These are phyloP conservation scores for Phainopepla nitens DNA, from an alignment of 2,113 vertebrate genomes.

Conservation along the genomic window DNA sequence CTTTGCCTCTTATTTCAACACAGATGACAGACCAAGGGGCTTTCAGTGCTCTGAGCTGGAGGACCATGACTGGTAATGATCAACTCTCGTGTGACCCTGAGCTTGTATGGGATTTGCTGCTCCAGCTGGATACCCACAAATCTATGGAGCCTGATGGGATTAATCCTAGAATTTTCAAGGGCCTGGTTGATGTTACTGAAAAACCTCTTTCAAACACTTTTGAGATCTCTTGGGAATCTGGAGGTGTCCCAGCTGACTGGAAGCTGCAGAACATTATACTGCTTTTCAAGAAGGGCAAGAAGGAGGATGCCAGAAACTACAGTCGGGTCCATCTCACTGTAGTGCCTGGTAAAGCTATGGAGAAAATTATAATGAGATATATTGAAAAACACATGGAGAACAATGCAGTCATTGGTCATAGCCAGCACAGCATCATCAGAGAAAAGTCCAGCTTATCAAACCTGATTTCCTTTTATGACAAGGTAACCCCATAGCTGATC, in stretches of 20 bases:
- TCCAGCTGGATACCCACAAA: not conserved
- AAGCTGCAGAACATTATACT: not conserved
- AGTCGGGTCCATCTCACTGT: not conserved
- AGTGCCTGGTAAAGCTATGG: not conserved
- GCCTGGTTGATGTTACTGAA: not conserved
- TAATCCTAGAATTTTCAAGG: not conserved
- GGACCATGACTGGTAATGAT: not conserved
- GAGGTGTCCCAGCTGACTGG: not conserved
- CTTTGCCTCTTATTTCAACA: not conserved
- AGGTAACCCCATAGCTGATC: not conserved
- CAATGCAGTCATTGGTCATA: not conserved
- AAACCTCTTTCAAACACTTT: not conserved
- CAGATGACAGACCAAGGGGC: accelerated
- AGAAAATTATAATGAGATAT: not conserved
- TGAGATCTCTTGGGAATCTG: not conserved
- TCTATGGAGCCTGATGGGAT: not conserved
- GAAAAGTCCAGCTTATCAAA: not conserved
- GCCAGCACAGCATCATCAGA: not conserved
- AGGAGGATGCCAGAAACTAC: not conserved
- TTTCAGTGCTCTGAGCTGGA: not conserved
- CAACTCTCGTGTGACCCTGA: not conserved
- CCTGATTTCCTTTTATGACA: not conserved
- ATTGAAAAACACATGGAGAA: not conserved
- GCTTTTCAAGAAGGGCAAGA: not conserved
- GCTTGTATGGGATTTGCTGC: not conserved